These are phyloP conservation scores for Popillia japonica DNA, from an alignment of 1,140 invertebrate species.

Conservation along the genomic window DNA sequence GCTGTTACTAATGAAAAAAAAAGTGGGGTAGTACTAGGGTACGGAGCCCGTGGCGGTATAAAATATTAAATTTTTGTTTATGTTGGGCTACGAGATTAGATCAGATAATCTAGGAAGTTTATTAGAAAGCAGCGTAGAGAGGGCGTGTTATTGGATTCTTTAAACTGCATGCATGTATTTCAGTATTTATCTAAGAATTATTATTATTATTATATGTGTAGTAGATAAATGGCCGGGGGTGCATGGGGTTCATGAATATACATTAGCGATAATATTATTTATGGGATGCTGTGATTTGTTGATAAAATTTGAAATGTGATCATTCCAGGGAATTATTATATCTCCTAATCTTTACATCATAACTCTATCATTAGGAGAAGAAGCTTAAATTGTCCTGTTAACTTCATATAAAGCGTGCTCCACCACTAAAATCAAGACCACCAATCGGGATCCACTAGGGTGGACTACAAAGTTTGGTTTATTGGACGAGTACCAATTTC, in stretches of 20 bases:
- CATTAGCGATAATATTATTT: not conserved
- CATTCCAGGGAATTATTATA: no score
- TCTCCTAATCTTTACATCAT: no score
- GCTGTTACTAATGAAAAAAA: not conserved
- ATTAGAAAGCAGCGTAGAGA: not conserved
- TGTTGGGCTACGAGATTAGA: not conserved
- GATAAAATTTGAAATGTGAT: no score
- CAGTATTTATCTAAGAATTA: not conserved
- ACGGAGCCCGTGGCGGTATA: not conserved
- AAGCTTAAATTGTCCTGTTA: no score
- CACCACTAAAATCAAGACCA: no score
- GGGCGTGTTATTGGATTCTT: not conserved
- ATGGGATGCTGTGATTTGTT: not conserved
- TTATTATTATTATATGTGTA: no score
- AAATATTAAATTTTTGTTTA: conserved; percentile 25
- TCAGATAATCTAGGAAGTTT: conserved; percentile 3
- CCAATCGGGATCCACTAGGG: no score
- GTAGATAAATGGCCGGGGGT: not conserved
- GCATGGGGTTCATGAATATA: conserved; percentile 1
- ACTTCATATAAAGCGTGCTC: no score
- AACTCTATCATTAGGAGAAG: no score
- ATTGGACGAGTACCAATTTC: no score
- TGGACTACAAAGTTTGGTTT: no score
- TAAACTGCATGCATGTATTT: not conserved
- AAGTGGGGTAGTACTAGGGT: not conserved